Percentiles rank a stretch among this genome's conserved stretches.
Conservation (phyloP, 2,797 vertebrate genomes). For the Carcharodon carcharias region DNA sequence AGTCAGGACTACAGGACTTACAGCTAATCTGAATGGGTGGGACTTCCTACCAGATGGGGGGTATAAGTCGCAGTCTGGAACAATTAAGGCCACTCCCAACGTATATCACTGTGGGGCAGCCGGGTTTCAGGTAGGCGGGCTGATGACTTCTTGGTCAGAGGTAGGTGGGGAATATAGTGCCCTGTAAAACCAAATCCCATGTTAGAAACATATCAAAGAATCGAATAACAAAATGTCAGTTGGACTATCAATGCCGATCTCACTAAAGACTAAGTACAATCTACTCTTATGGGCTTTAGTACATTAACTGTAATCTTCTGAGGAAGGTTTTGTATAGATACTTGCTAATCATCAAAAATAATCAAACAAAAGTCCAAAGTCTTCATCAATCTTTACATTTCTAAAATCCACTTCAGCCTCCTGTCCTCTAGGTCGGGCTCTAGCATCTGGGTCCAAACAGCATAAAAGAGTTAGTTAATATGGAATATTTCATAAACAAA, state of each 20-base stretch:
- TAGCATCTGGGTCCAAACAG: background rate
- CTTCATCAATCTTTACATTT: background rate
- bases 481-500: background rate
- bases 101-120: too few relatives aligned
- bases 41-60: too few relatives aligned
- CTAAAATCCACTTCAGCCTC: background rate
- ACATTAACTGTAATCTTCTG: background rate
- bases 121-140: too few relatives aligned
- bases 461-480: background rate
- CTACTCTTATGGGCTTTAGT: background rate
- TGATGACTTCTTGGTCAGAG: too few relatives aligned
- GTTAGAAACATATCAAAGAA: background rate
- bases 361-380: background rate
- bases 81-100: too few relatives aligned
- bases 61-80: too few relatives aligned
- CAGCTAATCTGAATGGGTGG: too few relatives aligned
- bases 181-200: background rate
- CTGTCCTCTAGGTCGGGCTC: background rate
- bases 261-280: background rate
- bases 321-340: background rate
- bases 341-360: background rate
- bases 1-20: too few relatives aligned
- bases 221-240: background rate
- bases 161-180: too few relatives aligned
- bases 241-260: background rate